Evolutionary conservation across 2,113 vertebrate genomes (phyloP).

Genomic region (Craseonycteris thonglongyai): DNA sequence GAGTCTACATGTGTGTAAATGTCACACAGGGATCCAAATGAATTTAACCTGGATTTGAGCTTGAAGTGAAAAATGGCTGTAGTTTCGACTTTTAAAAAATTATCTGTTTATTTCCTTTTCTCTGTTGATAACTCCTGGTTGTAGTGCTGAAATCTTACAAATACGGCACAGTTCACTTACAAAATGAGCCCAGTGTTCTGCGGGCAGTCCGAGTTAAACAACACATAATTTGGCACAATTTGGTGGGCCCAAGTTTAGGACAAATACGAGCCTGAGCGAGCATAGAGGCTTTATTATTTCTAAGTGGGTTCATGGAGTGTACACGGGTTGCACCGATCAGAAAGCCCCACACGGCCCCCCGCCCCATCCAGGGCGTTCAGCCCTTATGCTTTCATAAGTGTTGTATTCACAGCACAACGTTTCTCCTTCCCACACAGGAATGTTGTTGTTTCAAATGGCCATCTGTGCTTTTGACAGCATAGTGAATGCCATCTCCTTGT

Average conservation of each 20-base stretch:
- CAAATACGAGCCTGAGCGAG: constrained; percentile 66
- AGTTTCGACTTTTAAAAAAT: constrained; percentile 35
- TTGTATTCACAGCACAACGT: constrained; percentile 31
- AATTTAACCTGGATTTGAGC: constrained; percentile 16
- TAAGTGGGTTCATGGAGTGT: constrained; percentile 39
- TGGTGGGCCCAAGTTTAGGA: constrained; percentile 65
- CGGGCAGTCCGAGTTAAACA: constrained; percentile 68
- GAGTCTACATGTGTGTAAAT: neutral
- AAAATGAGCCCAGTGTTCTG: constrained; percentile 78
- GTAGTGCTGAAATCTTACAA: constrained; percentile 64
- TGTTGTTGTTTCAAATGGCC: constrained; percentile 42
- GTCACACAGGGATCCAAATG: neutral
- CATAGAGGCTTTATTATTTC: constrained; percentile 76
- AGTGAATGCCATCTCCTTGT: constrained; percentile 36
- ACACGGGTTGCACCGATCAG: constrained; percentile 29
- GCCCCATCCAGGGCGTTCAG: constrained; percentile 49
- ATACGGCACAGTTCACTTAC: constrained; percentile 58
- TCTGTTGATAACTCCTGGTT: constrained; percentile 55
- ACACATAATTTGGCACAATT: constrained; percentile 74
- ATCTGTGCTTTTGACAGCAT: constrained; percentile 26
- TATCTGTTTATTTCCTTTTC: constrained; percentile 66
- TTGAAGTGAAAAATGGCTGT: constrained; percentile 1
- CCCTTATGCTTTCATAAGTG: constrained; percentile 55
- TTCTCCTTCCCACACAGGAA: constrained; percentile 39
- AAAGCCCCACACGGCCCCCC: constrained; percentile 19